Conservation (phyloP, 2,113 vertebrate genomes). For the Lophius piscatorius region DNA sequence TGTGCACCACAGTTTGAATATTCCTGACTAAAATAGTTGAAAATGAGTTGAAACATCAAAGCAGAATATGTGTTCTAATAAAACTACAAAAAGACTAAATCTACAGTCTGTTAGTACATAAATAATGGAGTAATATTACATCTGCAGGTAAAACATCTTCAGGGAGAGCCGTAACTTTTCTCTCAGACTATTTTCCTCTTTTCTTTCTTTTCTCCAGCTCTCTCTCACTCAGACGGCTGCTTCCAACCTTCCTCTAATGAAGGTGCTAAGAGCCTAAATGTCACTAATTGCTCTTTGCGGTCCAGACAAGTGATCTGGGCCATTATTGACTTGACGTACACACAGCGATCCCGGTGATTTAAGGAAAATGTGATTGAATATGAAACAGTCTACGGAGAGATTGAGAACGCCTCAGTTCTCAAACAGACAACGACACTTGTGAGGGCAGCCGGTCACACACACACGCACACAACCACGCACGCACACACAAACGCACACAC, state of each 20-base stretch:
- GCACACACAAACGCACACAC: constrained; percentile 6
- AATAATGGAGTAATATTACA: too few relatives aligned
- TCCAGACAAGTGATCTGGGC: constrained; percentile 47
- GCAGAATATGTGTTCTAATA: too few relatives aligned
- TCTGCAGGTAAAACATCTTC: constrained; percentile 5
- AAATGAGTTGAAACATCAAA: too few relatives aligned
- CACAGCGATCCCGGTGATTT: constrained; percentile 55
- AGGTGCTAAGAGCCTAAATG: constrained; percentile 58
- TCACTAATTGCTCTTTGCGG: constrained; percentile 32
- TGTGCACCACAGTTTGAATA: too few relatives aligned
- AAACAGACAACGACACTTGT: constrained; percentile 43
- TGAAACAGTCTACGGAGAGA: constrained; percentile 59
- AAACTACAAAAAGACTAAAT: too few relatives aligned
- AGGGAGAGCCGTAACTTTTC: neutral
- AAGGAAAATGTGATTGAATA: constrained; percentile 65
- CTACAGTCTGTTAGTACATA: too few relatives aligned
- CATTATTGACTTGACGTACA: constrained; percentile 61
- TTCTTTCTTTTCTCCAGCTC: neutral
- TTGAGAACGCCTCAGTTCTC: constrained; percentile 34
- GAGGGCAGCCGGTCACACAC: constrained; percentile 8
- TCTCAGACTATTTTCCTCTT: neutral
- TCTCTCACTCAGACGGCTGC: neutral
- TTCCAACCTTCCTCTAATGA: constrained; percentile 32
- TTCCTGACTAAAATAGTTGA: too few relatives aligned
- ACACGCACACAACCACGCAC: constrained; percentile 12